These are phyloP conservation scores for Ailuropoda melanoleuca DNA, from an alignment of 2,113 vertebrate genomes.

Conservation along the genomic window DNA sequence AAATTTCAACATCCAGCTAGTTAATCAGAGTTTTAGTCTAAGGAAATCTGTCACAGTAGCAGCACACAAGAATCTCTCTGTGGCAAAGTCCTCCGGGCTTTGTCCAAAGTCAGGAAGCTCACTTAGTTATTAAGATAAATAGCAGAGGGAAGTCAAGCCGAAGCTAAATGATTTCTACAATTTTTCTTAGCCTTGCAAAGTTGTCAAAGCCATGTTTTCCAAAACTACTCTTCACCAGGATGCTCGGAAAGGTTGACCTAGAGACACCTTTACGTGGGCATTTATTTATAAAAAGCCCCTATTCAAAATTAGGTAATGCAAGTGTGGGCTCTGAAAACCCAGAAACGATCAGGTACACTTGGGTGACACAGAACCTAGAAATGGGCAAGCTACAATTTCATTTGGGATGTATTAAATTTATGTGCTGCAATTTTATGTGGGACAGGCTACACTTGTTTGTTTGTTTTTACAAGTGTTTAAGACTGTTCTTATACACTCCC, in stretches of 20 bases:
- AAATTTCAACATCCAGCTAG: neutral
- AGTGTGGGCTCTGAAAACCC: neutral
- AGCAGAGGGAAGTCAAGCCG: neutral
- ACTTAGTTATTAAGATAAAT: constrained; percentile 47
- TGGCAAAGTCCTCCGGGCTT: neutral
- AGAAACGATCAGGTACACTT: neutral
- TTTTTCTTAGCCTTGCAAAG: constrained; percentile 25
- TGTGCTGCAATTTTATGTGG: neutral
- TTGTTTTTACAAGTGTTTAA: neutral
- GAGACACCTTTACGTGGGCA: neutral
- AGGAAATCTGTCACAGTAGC: constrained; percentile 1
- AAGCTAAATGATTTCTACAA: constrained; percentile 37
- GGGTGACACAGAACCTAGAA: neutral
- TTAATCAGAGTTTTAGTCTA: neutral
- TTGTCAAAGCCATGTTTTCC: neutral
- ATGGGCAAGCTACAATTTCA: neutral
- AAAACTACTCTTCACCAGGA: neutral
- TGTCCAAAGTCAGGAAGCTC: neutral
- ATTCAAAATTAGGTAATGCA: neutral
- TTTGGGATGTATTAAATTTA: neutral
- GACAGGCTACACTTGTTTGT: neutral
- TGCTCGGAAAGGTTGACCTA: neutral
- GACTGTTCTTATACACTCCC: neutral
- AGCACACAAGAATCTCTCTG: neutral
- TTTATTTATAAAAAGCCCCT: neutral